Percentiles rank a stretch among this genome's conserved stretches.
Evolutionary conservation across 2,888 invertebrate species (phyloP).

Genomic region (Trichacis sp.): DNA sequence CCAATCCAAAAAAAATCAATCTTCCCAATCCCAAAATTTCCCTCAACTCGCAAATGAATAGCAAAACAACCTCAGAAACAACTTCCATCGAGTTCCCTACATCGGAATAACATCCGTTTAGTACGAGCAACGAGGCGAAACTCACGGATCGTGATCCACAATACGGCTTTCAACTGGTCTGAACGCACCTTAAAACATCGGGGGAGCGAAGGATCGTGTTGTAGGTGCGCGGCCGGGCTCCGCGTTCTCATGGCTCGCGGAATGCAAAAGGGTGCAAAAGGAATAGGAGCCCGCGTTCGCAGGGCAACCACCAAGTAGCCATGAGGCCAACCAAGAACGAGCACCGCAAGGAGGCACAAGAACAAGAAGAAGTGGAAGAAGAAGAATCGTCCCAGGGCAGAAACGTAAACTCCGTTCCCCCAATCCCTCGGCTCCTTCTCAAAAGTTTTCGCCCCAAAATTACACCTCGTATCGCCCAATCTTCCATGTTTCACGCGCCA

Average conservation of each 20-base stretch:
- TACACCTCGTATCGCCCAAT: too few relatives aligned
- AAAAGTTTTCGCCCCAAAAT: too few relatives aligned
- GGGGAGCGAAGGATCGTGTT: constrained; percentile 42
- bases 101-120: constrained; percentile 28
- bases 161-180: constrained; percentile 3
- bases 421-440: too few relatives aligned
- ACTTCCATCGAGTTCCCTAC: neutral
- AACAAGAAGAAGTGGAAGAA: constrained; percentile 37
- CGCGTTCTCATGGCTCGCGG: constrained; percentile 58
- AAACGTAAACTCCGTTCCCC: constrained; percentile 42
- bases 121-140: constrained; percentile 1
- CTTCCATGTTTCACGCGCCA: too few relatives aligned
- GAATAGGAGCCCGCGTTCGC: constrained; percentile 54
- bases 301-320: constrained; percentile 56
- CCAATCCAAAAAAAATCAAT: too few relatives aligned
- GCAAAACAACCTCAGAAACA: too few relatives aligned
- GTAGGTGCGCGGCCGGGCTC: constrained; percentile 54
- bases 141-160: constrained; percentile 24
- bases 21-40: too few relatives aligned
- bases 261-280: constrained; percentile 65
- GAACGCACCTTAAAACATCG: constrained; percentile 34
- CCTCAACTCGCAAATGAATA: too few relatives aligned
- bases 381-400: constrained; percentile 44
- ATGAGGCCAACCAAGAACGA: constrained; percentile 44
- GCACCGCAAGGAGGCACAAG: constrained; percentile 38